Conservation (phyloP, 2,113 vertebrate genomes). For the Oryzias celebensis region DNA sequence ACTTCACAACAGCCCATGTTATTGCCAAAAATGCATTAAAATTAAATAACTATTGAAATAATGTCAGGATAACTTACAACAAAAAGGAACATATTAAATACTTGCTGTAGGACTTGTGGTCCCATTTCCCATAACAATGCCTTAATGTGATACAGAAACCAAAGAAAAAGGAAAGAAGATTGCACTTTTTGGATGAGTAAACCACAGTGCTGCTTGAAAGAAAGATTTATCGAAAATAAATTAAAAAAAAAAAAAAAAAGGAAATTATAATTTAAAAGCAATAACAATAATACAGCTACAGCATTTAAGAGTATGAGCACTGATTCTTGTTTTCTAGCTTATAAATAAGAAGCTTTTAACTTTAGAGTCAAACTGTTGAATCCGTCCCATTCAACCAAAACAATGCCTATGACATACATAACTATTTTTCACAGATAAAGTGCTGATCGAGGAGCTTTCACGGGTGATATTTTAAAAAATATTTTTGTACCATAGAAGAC, state of each 20-base stretch:
- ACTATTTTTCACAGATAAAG: constrained; percentile 79
- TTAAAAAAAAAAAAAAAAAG: constrained; percentile 80
- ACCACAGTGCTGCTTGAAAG: constrained; percentile 78
- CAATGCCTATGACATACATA: constrained; percentile 65
- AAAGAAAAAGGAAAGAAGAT: constrained; percentile 50
- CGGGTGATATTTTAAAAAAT: constrained; percentile 54
- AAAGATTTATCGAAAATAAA: constrained; percentile 86
- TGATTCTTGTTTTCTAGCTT: constrained; percentile 58
- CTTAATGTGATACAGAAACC: constrained; percentile 42
- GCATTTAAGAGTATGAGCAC: constrained; percentile 63
- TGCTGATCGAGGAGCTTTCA: constrained; percentile 77
- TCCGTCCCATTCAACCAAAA: constrained; percentile 64
- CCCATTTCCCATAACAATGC: constrained; percentile 56
- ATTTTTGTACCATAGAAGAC: constrained; percentile 71
- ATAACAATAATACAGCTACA: constrained; percentile 84
- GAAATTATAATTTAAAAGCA: constrained; percentile 84
- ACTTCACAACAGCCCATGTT: constrained; percentile 75
- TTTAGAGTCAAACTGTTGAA: constrained; percentile 67
- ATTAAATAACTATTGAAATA: constrained; percentile 78
- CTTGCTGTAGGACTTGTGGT: constrained; percentile 67
- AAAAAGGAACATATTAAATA: constrained; percentile 74
- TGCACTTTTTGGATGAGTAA: constrained; percentile 71
- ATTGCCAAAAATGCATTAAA: constrained; percentile 74
- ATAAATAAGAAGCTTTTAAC: constrained; percentile 70
- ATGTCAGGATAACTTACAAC: constrained; percentile 67